Percentiles rank a stretch among this genome's conserved stretches.
Conservation (phyloP, 2,797 vertebrate species). For the Enoplosus armatus region DNA sequence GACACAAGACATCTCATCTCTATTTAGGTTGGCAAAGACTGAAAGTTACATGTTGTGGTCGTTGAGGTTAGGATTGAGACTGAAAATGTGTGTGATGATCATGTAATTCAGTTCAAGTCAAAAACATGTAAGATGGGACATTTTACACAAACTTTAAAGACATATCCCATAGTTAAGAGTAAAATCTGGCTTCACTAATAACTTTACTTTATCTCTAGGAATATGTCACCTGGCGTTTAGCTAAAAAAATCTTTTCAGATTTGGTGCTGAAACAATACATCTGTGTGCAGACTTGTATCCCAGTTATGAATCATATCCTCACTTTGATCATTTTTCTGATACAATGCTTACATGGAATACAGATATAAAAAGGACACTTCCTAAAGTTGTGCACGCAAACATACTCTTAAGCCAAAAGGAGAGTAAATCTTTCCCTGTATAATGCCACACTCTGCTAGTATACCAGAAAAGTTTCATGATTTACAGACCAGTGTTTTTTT, state of each 20-base stretch:
- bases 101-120: neutral
- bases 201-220: too few species aligned
- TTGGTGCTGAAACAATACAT: too few species aligned
- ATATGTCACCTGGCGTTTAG: too few species aligned
- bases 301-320: neutral
- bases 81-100: neutral
- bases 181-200: too few species aligned
- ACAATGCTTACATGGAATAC: neutral
- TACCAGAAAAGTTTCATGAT: neutral
- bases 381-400: neutral
- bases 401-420: neutral
- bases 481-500: constrained; percentile 5
- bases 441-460: neutral
- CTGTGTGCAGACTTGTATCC: neutral
- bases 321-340: neutral
- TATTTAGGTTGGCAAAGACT: neutral
- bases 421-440: neutral
- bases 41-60: neutral
- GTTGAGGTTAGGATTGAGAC: neutral
- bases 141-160: neutral
- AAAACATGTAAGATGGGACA: neutral
- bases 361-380: neutral
- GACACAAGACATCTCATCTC: neutral
- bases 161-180: too few species aligned
- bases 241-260: too few species aligned